These are phyloP conservation scores for Lophura swinhoii DNA, from an alignment of 2,797 vertebrate genomes.

Conservation along the genomic window DNA sequence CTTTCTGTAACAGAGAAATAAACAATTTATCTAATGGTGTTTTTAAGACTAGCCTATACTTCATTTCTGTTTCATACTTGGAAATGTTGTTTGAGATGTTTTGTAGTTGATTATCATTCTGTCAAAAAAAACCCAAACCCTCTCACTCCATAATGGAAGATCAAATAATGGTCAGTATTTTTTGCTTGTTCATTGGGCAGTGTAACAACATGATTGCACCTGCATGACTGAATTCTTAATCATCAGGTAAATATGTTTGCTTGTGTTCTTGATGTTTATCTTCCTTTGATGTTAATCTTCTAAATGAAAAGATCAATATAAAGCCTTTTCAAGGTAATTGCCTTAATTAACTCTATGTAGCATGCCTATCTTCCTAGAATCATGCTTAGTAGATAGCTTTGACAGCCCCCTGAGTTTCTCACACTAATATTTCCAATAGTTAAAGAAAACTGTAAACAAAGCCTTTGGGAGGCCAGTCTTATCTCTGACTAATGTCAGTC, in stretches of 20 bases:
- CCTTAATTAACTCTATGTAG: background rate
- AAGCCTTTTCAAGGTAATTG: background rate
- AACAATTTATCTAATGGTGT: background rate
- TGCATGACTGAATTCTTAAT: background rate
- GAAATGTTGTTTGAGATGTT: background rate
- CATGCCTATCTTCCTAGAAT: background rate
- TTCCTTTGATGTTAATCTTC: background rate
- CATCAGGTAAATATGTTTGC: background rate
- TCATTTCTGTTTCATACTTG: background rate
- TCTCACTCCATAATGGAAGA: background rate
- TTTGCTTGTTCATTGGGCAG: background rate
- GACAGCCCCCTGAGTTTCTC: background rate
- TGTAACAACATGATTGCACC: background rate
- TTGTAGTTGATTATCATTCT: background rate
- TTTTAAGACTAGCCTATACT: background rate
- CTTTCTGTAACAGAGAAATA: background rate
- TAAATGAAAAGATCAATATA: background rate
- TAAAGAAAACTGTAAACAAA: background rate
- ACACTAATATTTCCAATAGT: background rate
- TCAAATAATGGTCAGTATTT: background rate
- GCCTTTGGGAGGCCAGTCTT: background rate
- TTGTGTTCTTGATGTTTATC: background rate
- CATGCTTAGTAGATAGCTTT: background rate
- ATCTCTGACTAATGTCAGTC: background rate
- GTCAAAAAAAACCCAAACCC: background rate